Conservation (phyloP, 2,888 invertebrate species). For the Selenia dentaria region DNA sequence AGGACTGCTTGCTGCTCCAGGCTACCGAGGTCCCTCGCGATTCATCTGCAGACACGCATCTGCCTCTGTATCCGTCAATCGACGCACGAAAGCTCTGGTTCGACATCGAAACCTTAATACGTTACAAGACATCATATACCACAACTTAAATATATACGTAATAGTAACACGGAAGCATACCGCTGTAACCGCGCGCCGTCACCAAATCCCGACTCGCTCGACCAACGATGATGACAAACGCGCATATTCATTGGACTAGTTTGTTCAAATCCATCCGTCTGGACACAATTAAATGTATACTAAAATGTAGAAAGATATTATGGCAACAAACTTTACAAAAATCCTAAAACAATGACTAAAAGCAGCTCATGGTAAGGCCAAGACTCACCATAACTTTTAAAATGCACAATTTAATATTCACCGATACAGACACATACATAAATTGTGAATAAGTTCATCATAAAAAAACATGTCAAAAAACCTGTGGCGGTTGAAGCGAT, state of each 20-base stretch:
- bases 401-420: constrained; percentile 84
- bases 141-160: constrained; percentile 68
- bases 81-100: too few relatives aligned
- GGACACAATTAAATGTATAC: constrained; percentile 79
- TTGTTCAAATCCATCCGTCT: constrained; percentile 81
- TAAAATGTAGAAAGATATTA: constrained; percentile 84
- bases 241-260: constrained; percentile 75
- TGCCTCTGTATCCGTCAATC: too few relatives aligned
- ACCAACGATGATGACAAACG: constrained; percentile 59
- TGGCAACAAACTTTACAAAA: constrained; percentile 85
- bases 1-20: background rate
- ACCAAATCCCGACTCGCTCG: constrained; percentile 53
- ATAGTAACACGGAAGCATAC: constrained; percentile 58
- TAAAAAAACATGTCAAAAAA: constrained; percentile 83
- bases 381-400: constrained; percentile 76
- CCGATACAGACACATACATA: constrained; percentile 84
- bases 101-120: too few relatives aligned
- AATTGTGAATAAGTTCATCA: constrained; percentile 83
- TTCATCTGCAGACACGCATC: background rate
- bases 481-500: constrained; percentile 65
- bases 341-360: constrained; percentile 85
- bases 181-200: constrained; percentile 37
- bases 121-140: constrained; percentile 40
- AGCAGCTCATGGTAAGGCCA: constrained; percentile 76
- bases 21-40: background rate